Base-by-base conservation (phyloP, 2,113 vertebrate species). In the Clarias batrachus region DNA sequence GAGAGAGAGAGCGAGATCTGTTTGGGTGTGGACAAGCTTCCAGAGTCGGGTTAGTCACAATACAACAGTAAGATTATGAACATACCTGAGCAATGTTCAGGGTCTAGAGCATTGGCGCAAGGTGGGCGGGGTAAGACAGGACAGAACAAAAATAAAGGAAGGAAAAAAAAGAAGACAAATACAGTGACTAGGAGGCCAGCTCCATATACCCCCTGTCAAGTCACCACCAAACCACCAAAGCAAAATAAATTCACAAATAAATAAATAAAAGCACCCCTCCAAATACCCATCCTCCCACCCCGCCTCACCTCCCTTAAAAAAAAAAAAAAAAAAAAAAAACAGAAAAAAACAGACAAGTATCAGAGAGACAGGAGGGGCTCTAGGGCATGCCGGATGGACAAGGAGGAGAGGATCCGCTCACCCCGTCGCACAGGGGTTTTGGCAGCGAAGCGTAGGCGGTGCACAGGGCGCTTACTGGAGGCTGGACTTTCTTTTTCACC, bases 21-120 rank as follows among this genome's bases (percentile, higher is more conserved):
- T 95, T 94, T 96, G 77, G 59, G 77, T 87, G 76, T 77, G 83
- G 96, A 94, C 91, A 96, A 96, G 95, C 95, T 94, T 96, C 96
- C 96, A 95, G 96, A 93, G 94, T 96, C 96, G 96, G 95, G 97
- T 99, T 98, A 98, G 96, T 97, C 96, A 97, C 96, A 97, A 96
- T 96, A 97, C 96, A 97, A 96, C 95, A 97, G 96, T 94, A 96
- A 97, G 96, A 96, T 96, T 96, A 96, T 96, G 96, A 96, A 99
- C 98, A 98, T 99, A 99, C 98, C 98, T 99, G 98, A 96, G 97
- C 97, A 99, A 99, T 99, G 97, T 99, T 99, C 98, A 99, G 97
- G 97, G 98, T 99, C 98, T 99, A 99, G 96, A 98, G 97, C 98
- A 89, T 84, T 89, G 90, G 86, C 25, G 85, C 87, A 84, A 84